These are phyloP conservation scores for Elephas maximus DNA, from an alignment of 2,113 vertebrate genomes.

Conservation along the genomic window DNA sequence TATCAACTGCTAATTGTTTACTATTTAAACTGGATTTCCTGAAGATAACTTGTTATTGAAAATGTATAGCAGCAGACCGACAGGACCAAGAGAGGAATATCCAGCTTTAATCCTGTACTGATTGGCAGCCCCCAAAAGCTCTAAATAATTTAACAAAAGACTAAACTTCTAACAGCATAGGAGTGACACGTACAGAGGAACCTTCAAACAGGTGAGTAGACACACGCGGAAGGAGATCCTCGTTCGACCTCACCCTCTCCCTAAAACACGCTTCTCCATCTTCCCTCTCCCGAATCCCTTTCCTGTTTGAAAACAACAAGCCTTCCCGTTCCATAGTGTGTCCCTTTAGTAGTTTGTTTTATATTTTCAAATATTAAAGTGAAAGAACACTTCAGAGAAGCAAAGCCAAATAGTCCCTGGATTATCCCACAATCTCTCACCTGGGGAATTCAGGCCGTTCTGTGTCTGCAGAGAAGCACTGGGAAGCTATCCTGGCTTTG, in stretches of 20 bases:
- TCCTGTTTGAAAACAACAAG: conserved; percentile 77
- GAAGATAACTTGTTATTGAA: conserved; percentile 77
- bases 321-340: background rate
- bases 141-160: conserved; percentile 93
- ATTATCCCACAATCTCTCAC: background rate
- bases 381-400: conserved; percentile 3
- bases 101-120: conserved; percentile 88
- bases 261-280: conserved; percentile 71
- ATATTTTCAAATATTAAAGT: conserved; percentile 60
- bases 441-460: background rate
- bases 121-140: conserved; percentile 86
- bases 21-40: conserved; percentile 45
- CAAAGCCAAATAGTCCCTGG: background rate
- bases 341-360: background rate
- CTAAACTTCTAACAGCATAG: conserved; percentile 89
- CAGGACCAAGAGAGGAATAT: background rate
- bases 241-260: conserved; percentile 75
- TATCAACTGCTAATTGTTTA: conserved; percentile 68
- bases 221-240: conserved; percentile 75
- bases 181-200: conserved; percentile 81
- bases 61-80: conserved; percentile 66
- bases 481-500: background rate
- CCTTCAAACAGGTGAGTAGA: conserved; percentile 88
- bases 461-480: background rate
- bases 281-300: background rate